These are phyloP conservation scores for Hirtodrosophila duncani DNA, from an alignment of 2,888 invertebrate species.

Conservation along the genomic window DNA sequence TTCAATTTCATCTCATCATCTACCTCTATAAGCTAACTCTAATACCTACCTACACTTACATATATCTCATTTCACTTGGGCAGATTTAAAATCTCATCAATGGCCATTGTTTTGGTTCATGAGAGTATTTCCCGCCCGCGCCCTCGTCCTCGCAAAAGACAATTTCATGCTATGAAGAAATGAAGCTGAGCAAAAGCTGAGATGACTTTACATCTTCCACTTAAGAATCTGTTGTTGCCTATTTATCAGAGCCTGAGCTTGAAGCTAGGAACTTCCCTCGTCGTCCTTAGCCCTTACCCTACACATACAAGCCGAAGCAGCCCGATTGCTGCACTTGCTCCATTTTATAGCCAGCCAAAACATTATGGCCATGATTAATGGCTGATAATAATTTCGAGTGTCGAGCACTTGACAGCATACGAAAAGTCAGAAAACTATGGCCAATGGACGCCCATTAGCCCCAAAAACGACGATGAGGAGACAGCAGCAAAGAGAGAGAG, in stretches of 20 bases:
- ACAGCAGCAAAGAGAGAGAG: neutral
- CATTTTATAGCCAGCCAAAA: slow-evolving; percentile 70
- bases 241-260: slow-evolving; percentile 7
- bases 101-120: too few species aligned
- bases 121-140: neutral
- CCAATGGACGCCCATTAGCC: slow-evolving; percentile 72
- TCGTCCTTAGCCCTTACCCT: slow-evolving; percentile 15
- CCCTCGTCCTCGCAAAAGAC: slow-evolving; percentile 14
- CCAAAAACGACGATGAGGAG: slow-evolving; percentile 1
- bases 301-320: slow-evolving; percentile 2
- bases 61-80: too few species aligned
- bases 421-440: slow-evolving; percentile 72
- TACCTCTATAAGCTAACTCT: too few species aligned
- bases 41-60: too few species aligned
- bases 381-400: slow-evolving; percentile 74
- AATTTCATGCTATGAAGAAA: too few species aligned
- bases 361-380: slow-evolving; percentile 76
- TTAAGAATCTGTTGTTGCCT: slow-evolving; percentile 10
- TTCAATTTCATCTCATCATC: too few species aligned
- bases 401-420: slow-evolving; percentile 71
- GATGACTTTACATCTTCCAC: too few species aligned
- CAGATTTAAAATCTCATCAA: too few species aligned
- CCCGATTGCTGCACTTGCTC: slow-evolving; percentile 53
- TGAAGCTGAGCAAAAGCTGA: too few species aligned
- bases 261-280: slow-evolving; percentile 7